Percentiles rank a stretch among this genome's conserved stretches.
These are phyloP conservation scores for Archocentrus centrarchus DNA, from an alignment of 2,113 vertebrate genomes.

Conservation along the genomic window DNA sequence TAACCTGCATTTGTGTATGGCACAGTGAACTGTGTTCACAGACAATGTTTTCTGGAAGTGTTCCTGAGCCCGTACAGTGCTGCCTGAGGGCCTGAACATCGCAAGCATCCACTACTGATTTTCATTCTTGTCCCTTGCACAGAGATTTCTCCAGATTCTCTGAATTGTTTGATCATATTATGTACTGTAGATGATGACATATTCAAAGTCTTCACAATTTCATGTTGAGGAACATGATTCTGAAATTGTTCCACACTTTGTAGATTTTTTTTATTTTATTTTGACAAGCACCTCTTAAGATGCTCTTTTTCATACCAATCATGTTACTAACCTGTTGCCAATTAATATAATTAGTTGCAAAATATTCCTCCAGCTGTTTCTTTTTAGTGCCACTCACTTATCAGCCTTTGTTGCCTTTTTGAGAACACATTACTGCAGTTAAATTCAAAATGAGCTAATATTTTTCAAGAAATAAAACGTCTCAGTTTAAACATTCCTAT, in stretches of 20 bases:
- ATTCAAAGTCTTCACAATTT: background rate
- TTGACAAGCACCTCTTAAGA: too few species aligned
- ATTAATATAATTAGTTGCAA: too few species aligned
- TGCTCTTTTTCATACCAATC: too few species aligned
- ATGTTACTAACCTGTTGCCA: too few species aligned
- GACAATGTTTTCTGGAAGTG: background rate
- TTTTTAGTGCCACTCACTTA: background rate
- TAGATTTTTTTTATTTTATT: background rate
- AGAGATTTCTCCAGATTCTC: conserved; percentile 7
- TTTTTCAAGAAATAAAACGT: background rate
- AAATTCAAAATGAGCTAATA: background rate
- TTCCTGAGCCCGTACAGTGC: background rate
- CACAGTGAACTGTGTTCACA: background rate
- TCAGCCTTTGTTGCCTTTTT: background rate
- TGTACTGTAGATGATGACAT: background rate
- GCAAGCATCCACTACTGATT: background rate
- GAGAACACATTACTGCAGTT: background rate
- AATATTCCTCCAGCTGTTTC: background rate
- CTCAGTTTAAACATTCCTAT: background rate
- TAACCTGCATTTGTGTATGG: background rate
- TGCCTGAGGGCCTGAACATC: background rate
- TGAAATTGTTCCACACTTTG: background rate
- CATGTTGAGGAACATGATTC: background rate
- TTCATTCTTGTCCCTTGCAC: background rate
- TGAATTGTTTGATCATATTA: background rate